Conservation (phyloP, 2,113 vertebrate species). For the Sisor rabdophorus region DNA sequence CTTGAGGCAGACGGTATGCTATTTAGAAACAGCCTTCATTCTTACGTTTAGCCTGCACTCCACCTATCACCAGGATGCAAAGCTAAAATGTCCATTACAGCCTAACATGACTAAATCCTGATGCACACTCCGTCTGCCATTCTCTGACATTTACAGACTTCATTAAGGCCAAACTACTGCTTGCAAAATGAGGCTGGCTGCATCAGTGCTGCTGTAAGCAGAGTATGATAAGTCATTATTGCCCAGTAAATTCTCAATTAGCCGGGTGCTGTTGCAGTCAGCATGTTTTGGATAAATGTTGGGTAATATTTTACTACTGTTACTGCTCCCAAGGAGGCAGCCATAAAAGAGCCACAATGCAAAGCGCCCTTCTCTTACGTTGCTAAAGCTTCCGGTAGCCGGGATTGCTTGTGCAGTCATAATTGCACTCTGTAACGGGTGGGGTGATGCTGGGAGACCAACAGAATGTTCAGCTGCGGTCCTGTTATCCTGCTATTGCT, state of each 20-base stretch:
- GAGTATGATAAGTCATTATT: constrained; percentile 64
- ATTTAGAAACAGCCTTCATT: too few relatives aligned
- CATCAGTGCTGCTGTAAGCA: constrained; percentile 49
- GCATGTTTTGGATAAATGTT: constrained; percentile 56
- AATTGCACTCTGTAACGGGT: constrained; percentile 38
- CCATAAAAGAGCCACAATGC: constrained; percentile 44
- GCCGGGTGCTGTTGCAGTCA: constrained; percentile 55
- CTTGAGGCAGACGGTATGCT: not conserved
- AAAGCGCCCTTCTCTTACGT: constrained; percentile 30
- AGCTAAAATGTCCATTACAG: constrained; percentile 26
- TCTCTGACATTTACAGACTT: constrained; percentile 52
- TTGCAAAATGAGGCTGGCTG: constrained; percentile 56
- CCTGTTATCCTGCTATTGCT: constrained; percentile 38
- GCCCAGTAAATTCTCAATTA: constrained; percentile 68
- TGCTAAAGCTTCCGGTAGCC: constrained; percentile 25
- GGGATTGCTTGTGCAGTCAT: constrained; percentile 38
- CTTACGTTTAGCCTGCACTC: not conserved
- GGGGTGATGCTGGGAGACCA: constrained; percentile 27
- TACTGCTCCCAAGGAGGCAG: constrained; percentile 49
- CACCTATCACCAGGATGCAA: not conserved
- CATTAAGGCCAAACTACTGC: constrained; percentile 58
- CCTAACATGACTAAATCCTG: constrained; percentile 24
- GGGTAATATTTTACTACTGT: constrained; percentile 50
- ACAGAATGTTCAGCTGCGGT: constrained; percentile 34
- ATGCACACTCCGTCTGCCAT: constrained; percentile 35